Evolutionary conservation across 2,797 vertebrate species (phyloP).

Genomic region (Poeciliopsis presidionis): DNA sequence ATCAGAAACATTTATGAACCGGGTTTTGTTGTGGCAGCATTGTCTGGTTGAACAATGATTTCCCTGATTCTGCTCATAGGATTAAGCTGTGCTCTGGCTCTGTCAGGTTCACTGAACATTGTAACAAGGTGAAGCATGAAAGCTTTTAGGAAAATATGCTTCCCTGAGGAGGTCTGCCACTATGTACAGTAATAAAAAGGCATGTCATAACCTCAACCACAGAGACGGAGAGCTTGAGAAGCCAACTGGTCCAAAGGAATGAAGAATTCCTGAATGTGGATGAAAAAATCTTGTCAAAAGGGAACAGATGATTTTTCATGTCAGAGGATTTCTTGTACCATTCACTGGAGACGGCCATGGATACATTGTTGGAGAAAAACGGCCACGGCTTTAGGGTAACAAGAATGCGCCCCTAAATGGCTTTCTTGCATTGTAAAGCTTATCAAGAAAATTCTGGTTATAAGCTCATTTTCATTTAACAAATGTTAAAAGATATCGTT

Average conservation of each 20-base stretch:
- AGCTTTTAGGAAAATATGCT: slow-evolving; percentile 12
- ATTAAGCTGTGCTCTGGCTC: slow-evolving; percentile 12
- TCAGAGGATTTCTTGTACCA: slow-evolving; percentile 26
- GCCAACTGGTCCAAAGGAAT: neutral
- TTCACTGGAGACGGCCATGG: slow-evolving; percentile 16
- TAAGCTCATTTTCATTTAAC: slow-evolving; percentile 2
- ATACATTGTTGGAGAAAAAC: slow-evolving; percentile 27
- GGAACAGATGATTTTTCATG: slow-evolving; percentile 23
- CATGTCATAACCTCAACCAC: slow-evolving; percentile 18
- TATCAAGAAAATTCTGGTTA: slow-evolving; percentile 7
- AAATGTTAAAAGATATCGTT: neutral
- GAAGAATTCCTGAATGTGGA: slow-evolving; percentile 17
- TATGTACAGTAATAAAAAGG: slow-evolving; percentile 24
- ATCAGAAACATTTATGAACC: neutral
- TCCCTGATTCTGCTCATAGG: neutral
- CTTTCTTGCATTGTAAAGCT: slow-evolving; percentile 21
- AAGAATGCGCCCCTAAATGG: slow-evolving; percentile 9
- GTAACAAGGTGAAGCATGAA: neutral
- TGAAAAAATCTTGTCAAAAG: slow-evolving; percentile 11
- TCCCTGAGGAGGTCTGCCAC: slow-evolving; percentile 18
- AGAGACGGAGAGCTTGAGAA: slow-evolving; percentile 13
- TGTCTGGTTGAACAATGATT: slow-evolving; percentile 1
- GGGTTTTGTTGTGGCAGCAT: neutral
- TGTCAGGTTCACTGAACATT: slow-evolving; percentile 15
- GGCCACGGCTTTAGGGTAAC: slow-evolving; percentile 10